A percentile compares a stretch with the other conserved stretches of the same genome.
phyloP scores from a whole-genome alignment of 30 jellyfish, hydroid and myxozoan species.

The Clytia hemisphaerica region DNA sequence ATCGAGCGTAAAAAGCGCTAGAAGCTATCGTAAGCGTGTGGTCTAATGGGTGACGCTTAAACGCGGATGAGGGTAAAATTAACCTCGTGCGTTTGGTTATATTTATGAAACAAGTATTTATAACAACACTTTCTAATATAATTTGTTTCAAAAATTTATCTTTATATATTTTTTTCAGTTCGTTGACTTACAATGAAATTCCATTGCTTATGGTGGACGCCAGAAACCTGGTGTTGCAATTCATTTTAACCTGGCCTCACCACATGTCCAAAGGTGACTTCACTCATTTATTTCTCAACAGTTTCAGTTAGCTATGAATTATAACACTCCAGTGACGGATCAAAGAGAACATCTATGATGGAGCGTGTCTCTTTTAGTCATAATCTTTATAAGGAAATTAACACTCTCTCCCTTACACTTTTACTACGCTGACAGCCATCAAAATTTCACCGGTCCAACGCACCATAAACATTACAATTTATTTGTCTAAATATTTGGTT shows the following conservation, averaged over 20 bases:
- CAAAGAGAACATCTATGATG: too few species aligned
- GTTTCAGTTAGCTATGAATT: not conserved
- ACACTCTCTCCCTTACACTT: not conserved
- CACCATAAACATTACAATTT: too few species aligned
- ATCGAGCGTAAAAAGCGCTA: not conserved
- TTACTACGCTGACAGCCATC: too few species aligned
- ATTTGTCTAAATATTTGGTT: too few species aligned
- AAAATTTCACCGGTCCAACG: too few species aligned
- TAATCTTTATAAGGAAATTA: too few species aligned
- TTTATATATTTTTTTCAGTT: not conserved
- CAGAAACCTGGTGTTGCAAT: constrained; percentile 38
- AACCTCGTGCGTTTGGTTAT: not conserved
- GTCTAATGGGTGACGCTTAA: not conserved
- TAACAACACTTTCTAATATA: too few species aligned
- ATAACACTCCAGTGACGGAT: too few species aligned
- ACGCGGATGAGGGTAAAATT: not conserved
- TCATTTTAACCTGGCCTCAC: constrained; percentile 68
- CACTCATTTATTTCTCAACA: not conserved
- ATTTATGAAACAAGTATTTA: too few species aligned
- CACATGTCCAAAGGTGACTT: constrained; percentile 42
- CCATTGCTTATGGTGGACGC: constrained; percentile 53
- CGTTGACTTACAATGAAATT: not conserved
- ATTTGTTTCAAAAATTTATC: too few species aligned
- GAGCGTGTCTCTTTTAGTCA: too few species aligned
- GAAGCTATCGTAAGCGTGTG: not conserved